Base-by-base conservation (phyloP, 2,113 vertebrate species). In the Manacus vitellinus region DNA sequence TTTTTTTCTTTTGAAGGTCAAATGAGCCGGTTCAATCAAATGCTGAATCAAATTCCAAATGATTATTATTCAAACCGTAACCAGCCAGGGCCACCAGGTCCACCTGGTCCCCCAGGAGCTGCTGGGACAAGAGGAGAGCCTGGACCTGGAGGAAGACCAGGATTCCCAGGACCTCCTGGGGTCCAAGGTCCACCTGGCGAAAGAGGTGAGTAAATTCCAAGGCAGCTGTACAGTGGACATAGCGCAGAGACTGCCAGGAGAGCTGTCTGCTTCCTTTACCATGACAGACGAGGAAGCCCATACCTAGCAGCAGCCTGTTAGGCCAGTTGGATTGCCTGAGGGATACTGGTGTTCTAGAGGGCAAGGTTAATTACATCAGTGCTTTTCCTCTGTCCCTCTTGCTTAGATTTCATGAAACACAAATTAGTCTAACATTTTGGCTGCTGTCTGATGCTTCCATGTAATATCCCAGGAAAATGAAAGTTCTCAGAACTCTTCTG, bases 1-100 rank as follows among this genome's bases (percentile, higher is more conserved):
- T 63, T 85, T 84, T 10, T 96, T 67, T 43, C 24, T 73, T 21
- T 86, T 94, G 68, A 97, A 99, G 99, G 98, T 59, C 99, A 99
- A 97, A 99, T 99, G 99, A 98, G 91, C 84, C 98, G 99, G n/a
- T 98, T 99, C 95, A 99, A 98, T 95, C 98, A 99, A 68, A 97
- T 99, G 97, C 93, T 99, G 95, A 99, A 99, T 97, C 99, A 99
- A 97, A 99, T 99, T 93, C 99, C 99, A 2, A 99, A 98, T 7
- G 97, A 98, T 85, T 98, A 99, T 85, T 98, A 99, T 91, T 98
- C 98, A n/a, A 98, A 63, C 79, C 98, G 98, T 79, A 99, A 98
- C 87, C 98, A 98, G 82, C 99, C 99, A 6, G 99, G 99, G 23
- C 99, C 99, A 1, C 92, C 99, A 0, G 99, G 99, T 4, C 98